Evolutionary conservation across 2,888 invertebrate genomes (phyloP).

Genomic region (Gnatocerus cornutus): DNA sequence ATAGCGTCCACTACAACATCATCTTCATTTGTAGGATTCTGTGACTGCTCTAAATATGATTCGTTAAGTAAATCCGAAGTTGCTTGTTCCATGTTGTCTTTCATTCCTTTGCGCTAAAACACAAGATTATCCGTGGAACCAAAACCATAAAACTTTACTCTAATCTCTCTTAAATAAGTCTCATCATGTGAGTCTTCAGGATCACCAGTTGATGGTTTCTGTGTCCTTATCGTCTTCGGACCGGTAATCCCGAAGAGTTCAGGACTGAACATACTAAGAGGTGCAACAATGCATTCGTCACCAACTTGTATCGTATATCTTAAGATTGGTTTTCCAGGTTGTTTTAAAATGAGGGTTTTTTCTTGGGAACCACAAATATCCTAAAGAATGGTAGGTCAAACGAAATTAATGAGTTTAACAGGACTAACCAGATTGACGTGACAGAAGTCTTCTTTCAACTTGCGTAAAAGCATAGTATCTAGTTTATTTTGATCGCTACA

Average conservation of each 20-base stretch:
- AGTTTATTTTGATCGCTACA: constrained; percentile 83
- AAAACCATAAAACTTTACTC: constrained; percentile 70
- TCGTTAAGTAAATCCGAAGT: constrained; percentile 71
- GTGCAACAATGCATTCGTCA: constrained; percentile 94
- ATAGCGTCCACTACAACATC: constrained; percentile 83
- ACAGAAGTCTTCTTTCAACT: constrained; percentile 91
- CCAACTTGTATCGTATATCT: constrained; percentile 88
- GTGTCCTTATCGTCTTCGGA: constrained; percentile 81
- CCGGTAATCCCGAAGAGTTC: constrained; percentile 92
- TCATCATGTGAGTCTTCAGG: constrained; percentile 96
- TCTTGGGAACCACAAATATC: constrained; percentile 92
- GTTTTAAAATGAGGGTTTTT: constrained; percentile 83
- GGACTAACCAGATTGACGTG: constrained; percentile 84
- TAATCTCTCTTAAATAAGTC: constrained; percentile 91
- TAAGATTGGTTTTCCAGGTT: constrained; percentile 79
- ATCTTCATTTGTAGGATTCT: constrained; percentile 76
- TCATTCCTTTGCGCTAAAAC: constrained; percentile 74
- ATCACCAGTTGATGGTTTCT: constrained; percentile 82
- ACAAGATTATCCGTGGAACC: neutral
- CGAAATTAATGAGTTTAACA: neutral
- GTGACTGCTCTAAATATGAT: constrained; percentile 72
- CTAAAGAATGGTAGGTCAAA: constrained; percentile 60
- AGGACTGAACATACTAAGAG: constrained; percentile 89
- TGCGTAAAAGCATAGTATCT: constrained; percentile 86
- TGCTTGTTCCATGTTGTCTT: constrained; percentile 75